Evolutionary conservation across 2,113 vertebrate genomes (phyloP), one percentile per base, ranked within the genome.

Genomic region (Turnix velox): DNA sequence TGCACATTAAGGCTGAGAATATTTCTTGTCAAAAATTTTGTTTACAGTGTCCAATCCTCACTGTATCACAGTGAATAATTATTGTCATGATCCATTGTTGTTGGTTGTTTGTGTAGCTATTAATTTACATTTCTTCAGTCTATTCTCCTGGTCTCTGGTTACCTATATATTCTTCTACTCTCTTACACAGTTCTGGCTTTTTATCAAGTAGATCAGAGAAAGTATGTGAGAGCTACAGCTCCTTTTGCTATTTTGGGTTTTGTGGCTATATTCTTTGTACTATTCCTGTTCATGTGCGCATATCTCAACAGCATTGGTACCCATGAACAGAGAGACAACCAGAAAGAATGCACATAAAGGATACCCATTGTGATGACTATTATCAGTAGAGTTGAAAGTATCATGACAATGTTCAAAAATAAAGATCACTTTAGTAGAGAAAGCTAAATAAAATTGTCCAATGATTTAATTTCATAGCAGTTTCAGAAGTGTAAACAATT

Each of bases 401-500:
- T 73, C 40, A 27, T n/a, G 40, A 11, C 45, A 46, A 12, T 24
- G 8, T 73, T 77, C 31, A 84, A 31, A 88, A 73, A 18, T 72
- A 80, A 94, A 85, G 19, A 54, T 30, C 2, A 1, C 24, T 79
- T 73, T 55, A 28, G 23, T 52, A 90, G n/a, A 77, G 46, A 66
- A 75, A 67, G 5, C 39, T 87, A 91, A 71, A 61, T 43, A 27
- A 75, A 18, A 5, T 9, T 75, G 24, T 66, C n/a, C 55, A 39
- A 88, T 92, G 62, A 85, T 95, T 95, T 77, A 89, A 88, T 78
- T 46, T 73, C 22, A 80, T 42, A 87, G 68, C 9, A 69, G 20
- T 74, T 95, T 91, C 87, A 58, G 66, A 77, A 81, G 30, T 91
- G 55, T 55, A 85, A 90, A 42, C 58, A 23, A 74, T 59, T 77